Percentiles rank a stretch among this genome's conserved stretches.
phyloP scores from a whole-genome alignment of 2,888 invertebrate species.

The Thereva nobilitata region DNA sequence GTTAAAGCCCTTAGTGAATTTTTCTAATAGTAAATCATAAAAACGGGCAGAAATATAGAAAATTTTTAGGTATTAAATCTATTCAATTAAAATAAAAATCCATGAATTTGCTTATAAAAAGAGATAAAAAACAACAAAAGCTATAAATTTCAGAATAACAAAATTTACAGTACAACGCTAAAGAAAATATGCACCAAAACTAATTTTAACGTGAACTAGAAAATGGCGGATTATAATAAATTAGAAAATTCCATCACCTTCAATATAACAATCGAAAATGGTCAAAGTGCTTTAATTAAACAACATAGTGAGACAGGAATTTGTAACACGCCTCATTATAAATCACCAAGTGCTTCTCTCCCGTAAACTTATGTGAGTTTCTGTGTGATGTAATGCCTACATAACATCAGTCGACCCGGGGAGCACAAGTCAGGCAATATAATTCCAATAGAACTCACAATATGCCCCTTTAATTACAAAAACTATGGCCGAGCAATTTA shows the following conservation, averaged over 20 bases:
- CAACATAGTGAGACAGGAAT: slow-evolving; percentile 29
- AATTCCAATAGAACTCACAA: slow-evolving; percentile 41
- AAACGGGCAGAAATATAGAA: no score
- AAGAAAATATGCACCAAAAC: no score
- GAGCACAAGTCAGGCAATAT: slow-evolving; percentile 37
- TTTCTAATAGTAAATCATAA: no score
- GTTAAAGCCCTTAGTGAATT: no score
- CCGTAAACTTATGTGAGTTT: slow-evolving; percentile 21
- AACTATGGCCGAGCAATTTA: slow-evolving; percentile 41
- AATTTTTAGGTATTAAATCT: no score
- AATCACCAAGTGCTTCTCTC: slow-evolving; percentile 22
- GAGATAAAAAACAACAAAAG: no score
- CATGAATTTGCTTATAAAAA: no score
- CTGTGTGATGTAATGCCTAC: slow-evolving; percentile 6
- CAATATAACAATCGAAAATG: not conserved
- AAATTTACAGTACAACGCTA: no score
- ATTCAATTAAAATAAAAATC: no score
- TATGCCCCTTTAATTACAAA: slow-evolving; percentile 43
- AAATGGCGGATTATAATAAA: no score
- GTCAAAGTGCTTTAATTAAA: slow-evolving; percentile 34
- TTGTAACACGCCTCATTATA: slow-evolving; percentile 32
- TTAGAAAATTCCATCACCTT: not conserved
- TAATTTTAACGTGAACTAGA: no score
- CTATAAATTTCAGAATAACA: no score
- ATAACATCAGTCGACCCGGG: not conserved